These are phyloP conservation scores for Eristalis arbustorum DNA, from an alignment of 2,888 invertebrate genomes.

Conservation along the genomic window DNA sequence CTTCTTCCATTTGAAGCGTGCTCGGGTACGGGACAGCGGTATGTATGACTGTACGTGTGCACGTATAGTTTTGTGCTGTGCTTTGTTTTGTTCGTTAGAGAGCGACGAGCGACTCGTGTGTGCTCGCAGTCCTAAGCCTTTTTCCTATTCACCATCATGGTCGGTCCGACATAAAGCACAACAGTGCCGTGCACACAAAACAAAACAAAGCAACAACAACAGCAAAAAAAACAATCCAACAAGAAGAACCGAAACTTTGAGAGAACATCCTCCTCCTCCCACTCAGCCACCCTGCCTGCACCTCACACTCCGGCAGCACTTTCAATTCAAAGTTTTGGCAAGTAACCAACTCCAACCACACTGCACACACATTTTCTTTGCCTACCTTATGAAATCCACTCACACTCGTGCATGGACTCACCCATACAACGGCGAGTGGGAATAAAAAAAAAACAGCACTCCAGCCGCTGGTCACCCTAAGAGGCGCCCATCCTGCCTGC, in stretches of 20 bases:
- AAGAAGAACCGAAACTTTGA: slow-evolving; percentile 58
- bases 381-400: slow-evolving; percentile 58
- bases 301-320: slow-evolving; percentile 36
- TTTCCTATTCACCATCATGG: slow-evolving; percentile 60
- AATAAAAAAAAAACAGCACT: slow-evolving; percentile 14
- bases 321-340: slow-evolving; percentile 71
- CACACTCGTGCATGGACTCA: not conserved
- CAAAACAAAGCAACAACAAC: slow-evolving; percentile 8
- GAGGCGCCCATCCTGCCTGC: slow-evolving; percentile 45
- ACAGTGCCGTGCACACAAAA: not conserved
- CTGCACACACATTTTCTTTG: slow-evolving; percentile 57
- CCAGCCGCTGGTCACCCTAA: slow-evolving; percentile 65
- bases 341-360: slow-evolving; percentile 69
- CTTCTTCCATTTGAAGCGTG: slow-evolving; percentile 41
- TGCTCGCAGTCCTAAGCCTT: slow-evolving; percentile 63
- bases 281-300: not conserved
- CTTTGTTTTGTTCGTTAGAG: slow-evolving; percentile 59
- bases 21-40: not conserved
- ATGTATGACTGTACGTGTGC: slow-evolving; percentile 1
- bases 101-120: slow-evolving; percentile 58
- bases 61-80: slow-evolving; percentile 52
- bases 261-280: no score
- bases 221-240: slow-evolving; percentile 23
- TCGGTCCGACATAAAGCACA: slow-evolving; percentile 52
- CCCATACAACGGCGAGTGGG: not conserved